Evolutionary conservation across 2,888 invertebrate genomes (phyloP), one percentile per base, ranked within the genome.

Genomic region (Aporophyla lueneburgensis): DNA sequence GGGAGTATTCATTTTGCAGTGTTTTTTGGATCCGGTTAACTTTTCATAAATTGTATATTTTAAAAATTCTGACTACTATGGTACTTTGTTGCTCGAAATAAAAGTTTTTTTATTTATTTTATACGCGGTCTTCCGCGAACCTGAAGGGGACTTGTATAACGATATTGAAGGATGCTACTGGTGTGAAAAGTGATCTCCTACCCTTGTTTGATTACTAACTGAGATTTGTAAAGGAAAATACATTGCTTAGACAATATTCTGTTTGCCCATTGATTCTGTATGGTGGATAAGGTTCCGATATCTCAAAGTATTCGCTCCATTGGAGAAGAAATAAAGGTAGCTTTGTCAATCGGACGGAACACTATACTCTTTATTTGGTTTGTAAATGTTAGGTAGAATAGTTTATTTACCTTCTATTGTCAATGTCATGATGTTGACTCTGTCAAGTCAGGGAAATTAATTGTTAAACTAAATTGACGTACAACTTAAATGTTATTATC

Each of bases 281-380:
- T 53, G 33, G 1, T 46, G 19, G 21, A 63, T 40, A 68, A 16
- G 6, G 51, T 56, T 27, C 6, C 24, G 33, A 56, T 80, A 66
- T 75, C 59, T 69, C 5, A 63, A 12, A 59, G 56, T 70, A 33
- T 80, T 53, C 76, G 76, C 80, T 80, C 62, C 61, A 67, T 10
- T 80, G 76, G 61, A 80, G 66, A 61, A 61, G 59, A 80, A 80
- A 70, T 66, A 14, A 62, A 66, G 53, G 16, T 16, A 54, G 54
- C 51, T n/a, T 61, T 40, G 61, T 70, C 51, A 80, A 16, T 74
- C 58, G 58, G 27, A 14, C 53, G 63, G n/a, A 33, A 74, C 56
- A 58, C 9, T 53, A 58, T 24, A 40, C 21, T 19, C 10, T 33
- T 24, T 27, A 56, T 43, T 56, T 56, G 6, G 12, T 56, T 78